Conservation (phyloP, 2,888 invertebrate genomes). For the Trypoxylon attenuatum region DNA sequence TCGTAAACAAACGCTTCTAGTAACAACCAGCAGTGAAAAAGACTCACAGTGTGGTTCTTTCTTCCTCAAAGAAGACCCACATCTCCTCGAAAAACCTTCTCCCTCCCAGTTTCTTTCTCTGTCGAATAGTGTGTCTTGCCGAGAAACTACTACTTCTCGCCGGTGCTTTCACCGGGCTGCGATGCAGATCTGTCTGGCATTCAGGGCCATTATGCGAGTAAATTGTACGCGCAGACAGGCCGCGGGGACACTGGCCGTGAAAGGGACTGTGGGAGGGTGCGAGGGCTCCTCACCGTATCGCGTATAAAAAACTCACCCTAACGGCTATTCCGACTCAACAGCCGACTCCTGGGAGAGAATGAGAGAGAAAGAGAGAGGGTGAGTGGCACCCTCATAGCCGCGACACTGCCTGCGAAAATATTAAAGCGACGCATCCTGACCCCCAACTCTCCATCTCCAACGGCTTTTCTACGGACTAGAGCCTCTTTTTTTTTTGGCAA, state of each 20-base stretch:
- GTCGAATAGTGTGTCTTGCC: neutral
- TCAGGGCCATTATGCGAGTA: neutral
- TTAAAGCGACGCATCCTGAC: constrained; percentile 32
- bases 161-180: neutral
- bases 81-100: constrained; percentile 5
- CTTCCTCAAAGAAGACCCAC: too few species aligned
- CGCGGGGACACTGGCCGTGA: neutral
- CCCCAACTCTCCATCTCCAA: constrained; percentile 11
- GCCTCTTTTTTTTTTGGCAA: too few species aligned
- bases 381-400: neutral
- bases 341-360: too few species aligned
- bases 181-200: neutral
- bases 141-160: neutral
- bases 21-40: too few species aligned
- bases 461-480: too few species aligned
- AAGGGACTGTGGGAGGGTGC: neutral
- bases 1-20: neutral
- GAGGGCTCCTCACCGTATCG: constrained; percentile 8
- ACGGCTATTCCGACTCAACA: constrained; percentile 2
- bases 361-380: too few species aligned
- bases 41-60: too few species aligned
- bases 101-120: neutral
- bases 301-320: constrained; percentile 21
- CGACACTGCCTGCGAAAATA: constrained; percentile 33
- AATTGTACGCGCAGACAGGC: constrained; percentile 2